Conservation (phyloP, 2,797 vertebrate species). For the Arctocebus calabarensis region DNA sequence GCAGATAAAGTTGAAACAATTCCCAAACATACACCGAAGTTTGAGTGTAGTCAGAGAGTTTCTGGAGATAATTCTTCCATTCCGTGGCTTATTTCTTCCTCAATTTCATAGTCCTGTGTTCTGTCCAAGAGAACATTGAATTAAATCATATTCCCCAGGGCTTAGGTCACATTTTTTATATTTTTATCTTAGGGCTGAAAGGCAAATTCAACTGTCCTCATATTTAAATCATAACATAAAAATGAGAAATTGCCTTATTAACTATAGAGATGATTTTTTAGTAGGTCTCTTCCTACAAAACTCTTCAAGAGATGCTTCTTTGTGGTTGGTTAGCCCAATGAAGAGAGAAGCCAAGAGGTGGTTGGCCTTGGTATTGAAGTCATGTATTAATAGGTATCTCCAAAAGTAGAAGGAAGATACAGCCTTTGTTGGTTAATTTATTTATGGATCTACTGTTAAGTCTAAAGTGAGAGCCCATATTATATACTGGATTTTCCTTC, state of each 20-base stretch:
- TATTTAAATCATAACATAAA: not conserved
- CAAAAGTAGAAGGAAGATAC: not conserved
- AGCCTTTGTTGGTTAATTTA: not conserved
- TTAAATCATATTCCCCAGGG: not conserved
- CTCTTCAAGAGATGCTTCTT: not conserved
- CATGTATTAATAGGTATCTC: not conserved
- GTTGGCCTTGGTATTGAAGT: not conserved
- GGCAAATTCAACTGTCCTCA: slow-evolving; percentile 10
- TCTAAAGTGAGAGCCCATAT: not conserved
- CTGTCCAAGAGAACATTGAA: not conserved
- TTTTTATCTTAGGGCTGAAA: slow-evolving; percentile 45
- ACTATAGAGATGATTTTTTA: not conserved
- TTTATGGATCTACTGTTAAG: not conserved
- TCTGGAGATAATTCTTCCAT: not conserved
- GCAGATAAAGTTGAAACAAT: not conserved
- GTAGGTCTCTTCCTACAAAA: not conserved
- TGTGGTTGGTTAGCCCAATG: not conserved
- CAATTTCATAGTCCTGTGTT: not conserved
- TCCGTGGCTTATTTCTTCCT: not conserved
- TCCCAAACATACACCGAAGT: not conserved
- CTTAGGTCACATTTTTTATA: slow-evolving; percentile 60
- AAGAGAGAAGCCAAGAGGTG: not conserved
- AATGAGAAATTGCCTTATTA: not conserved
- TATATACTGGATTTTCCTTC: not conserved
- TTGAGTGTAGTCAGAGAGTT: not conserved